phyloP scores from a whole-genome alignment of 1,140 invertebrate species.

The Trichonephila inaurata region DNA sequence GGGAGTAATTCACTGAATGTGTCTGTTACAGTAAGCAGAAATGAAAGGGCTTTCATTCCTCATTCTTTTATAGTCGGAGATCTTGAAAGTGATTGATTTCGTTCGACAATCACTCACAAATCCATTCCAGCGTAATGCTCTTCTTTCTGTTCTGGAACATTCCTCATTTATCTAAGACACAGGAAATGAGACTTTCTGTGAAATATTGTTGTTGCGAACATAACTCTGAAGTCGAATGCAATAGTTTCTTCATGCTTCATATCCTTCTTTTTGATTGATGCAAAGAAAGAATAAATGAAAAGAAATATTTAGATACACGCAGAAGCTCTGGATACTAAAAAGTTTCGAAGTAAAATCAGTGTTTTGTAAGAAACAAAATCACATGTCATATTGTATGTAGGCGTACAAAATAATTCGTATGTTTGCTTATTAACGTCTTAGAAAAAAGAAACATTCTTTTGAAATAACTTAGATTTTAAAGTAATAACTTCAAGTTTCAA shows the following conservation, averaged over 20 bases:
- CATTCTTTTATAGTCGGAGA: constrained; percentile 20
- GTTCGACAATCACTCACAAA: constrained; percentile 26
- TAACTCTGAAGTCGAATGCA: constrained; percentile 34
- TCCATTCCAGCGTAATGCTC: constrained; percentile 22
- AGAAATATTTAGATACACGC: neutral
- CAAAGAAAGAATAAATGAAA: neutral
- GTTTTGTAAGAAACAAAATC: no score
- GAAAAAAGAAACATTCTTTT: no score
- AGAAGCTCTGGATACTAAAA: neutral
- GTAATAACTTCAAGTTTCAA: no score
- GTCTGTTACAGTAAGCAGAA: neutral
- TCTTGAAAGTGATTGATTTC: constrained; percentile 26
- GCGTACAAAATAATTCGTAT: no score
- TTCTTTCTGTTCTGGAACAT: constrained; percentile 23
- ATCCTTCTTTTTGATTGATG: constrained; percentile 30
- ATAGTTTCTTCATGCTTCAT: constrained; percentile 21
- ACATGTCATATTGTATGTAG: no score
- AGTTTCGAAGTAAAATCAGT: no score
- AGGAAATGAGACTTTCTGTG: constrained; percentile 26
- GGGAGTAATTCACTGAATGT: neutral
- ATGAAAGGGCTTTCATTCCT: neutral
- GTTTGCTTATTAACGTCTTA: no score
- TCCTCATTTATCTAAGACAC: constrained; percentile 41
- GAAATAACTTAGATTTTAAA: no score
- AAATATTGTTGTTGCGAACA: constrained; percentile 38